A percentile compares a stretch with the other conserved stretches of the same genome.
These are phyloP conservation scores for Leptothorax acervorum DNA, from an alignment of 2,888 invertebrate genomes.

Conservation along the genomic window DNA sequence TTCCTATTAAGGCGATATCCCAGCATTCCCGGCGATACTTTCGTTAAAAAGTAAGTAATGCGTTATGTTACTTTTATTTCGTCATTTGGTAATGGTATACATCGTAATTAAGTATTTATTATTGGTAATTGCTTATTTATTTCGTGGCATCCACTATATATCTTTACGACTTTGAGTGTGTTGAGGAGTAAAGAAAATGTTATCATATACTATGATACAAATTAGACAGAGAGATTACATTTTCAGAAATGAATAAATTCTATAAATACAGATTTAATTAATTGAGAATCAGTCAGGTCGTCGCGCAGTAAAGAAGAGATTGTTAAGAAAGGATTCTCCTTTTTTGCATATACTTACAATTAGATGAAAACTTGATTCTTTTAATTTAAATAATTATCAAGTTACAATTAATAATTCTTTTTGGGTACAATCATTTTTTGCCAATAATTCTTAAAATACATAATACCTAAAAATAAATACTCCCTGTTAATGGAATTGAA, in stretches of 20 bases:
- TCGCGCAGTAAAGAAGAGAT: background rate
- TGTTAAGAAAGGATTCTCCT: background rate
- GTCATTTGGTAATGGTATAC: background rate
- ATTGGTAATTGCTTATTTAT: background rate
- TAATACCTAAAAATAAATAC: too few species aligned
- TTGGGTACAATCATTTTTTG: background rate
- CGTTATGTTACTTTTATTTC: constrained; percentile 29
- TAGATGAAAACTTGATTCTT: background rate
- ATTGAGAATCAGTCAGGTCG: background rate
- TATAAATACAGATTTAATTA: background rate
- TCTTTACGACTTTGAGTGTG: background rate
- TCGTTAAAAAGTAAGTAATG: background rate
- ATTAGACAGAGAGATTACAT: background rate
- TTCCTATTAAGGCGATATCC: background rate
- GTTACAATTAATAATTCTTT: background rate
- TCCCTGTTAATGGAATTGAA: background rate
- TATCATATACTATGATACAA: background rate
- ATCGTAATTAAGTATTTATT: background rate
- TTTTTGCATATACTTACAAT: background rate
- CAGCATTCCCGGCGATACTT: background rate
- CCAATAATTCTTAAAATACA: background rate
- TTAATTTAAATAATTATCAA: background rate
- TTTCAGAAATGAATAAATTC: background rate
- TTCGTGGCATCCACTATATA: background rate
- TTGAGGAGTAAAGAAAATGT: background rate